Evolutionary conservation across 23 tunicate genomes (phyloP), one percentile per base, ranked within the genome.

Genomic region (Botrylloides violaceus): DNA sequence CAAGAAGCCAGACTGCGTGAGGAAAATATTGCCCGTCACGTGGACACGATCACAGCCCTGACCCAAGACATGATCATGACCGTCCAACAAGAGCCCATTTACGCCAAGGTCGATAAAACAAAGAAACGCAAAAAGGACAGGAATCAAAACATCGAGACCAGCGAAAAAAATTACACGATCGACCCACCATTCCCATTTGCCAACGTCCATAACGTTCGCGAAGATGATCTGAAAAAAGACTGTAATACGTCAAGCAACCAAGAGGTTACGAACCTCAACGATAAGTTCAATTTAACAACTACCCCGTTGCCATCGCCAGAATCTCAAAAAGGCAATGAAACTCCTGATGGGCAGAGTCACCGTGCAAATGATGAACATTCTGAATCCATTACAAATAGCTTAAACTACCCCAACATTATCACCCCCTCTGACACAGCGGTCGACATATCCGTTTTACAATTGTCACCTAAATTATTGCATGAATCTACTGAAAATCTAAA

Each of bases 81-180:
- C 7, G 70, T 34, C 33, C 70, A 63, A 31, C 70, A 63, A 63
- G 84, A 85, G 49, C 91, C 83, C 22, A 48, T 84, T 15, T 84
- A 84, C 70, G 70, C 76, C 32, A 71, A 65, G 0, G 91, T 84
- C 2, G 61, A 76, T 21, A 84, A 84, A 63, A 21, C 73, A 3
- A 76, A 70, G 2, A 65, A 65, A 33, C 0, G 26, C 19, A 26
- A 68, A 68, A 26, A 35, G 28, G 30, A 68, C 23, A 68, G 6
- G 30, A n/a, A 37, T 20, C 6, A 43, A 32, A 68, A 68, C 26
- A 19, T 19, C 25, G 56, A 39, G 22, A 32, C 22, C 29, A 35
- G 28, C 49, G 29, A 9, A 53, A 49, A 32, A 22, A n/a, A n/a
- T n/a, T n/a, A n/a, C n/a, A 23, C 47, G 3, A 63, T 63, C 33